phyloP scores from a whole-genome alignment of 2,797 vertebrate species.

The Anolis apletophallus region DNA sequence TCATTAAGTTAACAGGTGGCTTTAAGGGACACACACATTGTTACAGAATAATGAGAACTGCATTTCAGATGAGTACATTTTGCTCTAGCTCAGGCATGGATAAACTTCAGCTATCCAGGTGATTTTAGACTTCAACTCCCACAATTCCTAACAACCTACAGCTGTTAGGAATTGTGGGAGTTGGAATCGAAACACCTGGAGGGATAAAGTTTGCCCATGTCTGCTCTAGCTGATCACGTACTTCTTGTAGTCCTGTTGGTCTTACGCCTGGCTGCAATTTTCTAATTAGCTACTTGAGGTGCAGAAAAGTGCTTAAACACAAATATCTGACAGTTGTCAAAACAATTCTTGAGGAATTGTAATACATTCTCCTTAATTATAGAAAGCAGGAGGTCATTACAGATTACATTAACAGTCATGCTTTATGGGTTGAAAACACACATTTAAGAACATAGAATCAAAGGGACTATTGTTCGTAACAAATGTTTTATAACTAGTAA shows the following conservation, averaged over 20 bases:
- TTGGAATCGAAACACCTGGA: no score
- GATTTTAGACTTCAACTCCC: no score
- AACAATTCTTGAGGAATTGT: background rate
- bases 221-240: background rate
- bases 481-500: no score
- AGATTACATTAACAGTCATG: background rate
- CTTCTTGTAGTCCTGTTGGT: background rate
- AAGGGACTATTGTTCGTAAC: no score
- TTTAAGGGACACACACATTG: no score
- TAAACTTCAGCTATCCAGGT: no score
- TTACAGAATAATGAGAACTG: background rate
- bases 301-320: slow-evolving; percentile 10
- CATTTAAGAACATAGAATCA: no score
- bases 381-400: background rate
- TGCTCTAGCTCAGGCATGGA: no score
- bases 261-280: slow-evolving; percentile 34
- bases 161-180: no score
- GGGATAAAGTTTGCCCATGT: no score
- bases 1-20: no score
- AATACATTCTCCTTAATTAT: background rate
- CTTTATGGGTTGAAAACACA: background rate
- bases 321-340: slow-evolving; percentile 28
- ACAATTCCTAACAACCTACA: no score
- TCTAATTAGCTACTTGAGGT: slow-evolving; percentile 21
- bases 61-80: background rate